Conservation (phyloP, 2,113 vertebrate species). For the Smithornis capensis region DNA sequence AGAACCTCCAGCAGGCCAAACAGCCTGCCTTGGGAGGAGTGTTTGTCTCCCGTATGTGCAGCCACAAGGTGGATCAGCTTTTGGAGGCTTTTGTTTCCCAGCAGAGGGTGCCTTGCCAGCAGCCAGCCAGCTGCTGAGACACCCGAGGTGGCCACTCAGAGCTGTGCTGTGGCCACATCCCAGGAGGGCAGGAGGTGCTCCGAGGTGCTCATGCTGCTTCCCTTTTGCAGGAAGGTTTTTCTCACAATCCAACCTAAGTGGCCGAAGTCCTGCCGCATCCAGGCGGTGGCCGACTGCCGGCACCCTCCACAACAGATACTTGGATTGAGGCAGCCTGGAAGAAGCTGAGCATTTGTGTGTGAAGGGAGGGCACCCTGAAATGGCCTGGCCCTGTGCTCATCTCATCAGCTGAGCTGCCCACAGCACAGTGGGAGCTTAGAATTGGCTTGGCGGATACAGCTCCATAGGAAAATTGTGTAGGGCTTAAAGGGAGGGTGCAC, state of each 20-base stretch:
- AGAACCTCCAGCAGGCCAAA: not conserved
- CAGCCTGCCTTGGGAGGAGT: not conserved
- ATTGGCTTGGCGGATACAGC: accelerated
- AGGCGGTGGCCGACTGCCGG: not conserved
- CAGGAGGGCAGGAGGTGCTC: not conserved
- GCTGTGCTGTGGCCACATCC: not conserved
- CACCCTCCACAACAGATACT: accelerated
- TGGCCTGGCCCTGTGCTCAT: not conserved
- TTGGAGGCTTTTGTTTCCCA: not conserved
- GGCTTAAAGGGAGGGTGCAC: not conserved
- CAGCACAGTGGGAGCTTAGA: not conserved
- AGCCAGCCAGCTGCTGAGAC: not conserved
- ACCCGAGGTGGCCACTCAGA: accelerated
- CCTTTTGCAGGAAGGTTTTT: not conserved
- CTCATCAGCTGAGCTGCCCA: not conserved
- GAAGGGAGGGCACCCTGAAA: not conserved
- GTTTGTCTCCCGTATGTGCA: accelerated
- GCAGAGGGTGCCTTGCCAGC: accelerated
- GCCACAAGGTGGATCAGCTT: not conserved
- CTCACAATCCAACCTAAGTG: accelerated
- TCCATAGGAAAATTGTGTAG: not conserved
- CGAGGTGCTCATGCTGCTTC: not conserved
- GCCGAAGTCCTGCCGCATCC: accelerated
- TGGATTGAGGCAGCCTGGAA: not conserved
- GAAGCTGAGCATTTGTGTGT: not conserved